These are phyloP conservation scores for Rynchops niger DNA, from an alignment of 2,113 vertebrate species.

Conservation along the genomic window DNA sequence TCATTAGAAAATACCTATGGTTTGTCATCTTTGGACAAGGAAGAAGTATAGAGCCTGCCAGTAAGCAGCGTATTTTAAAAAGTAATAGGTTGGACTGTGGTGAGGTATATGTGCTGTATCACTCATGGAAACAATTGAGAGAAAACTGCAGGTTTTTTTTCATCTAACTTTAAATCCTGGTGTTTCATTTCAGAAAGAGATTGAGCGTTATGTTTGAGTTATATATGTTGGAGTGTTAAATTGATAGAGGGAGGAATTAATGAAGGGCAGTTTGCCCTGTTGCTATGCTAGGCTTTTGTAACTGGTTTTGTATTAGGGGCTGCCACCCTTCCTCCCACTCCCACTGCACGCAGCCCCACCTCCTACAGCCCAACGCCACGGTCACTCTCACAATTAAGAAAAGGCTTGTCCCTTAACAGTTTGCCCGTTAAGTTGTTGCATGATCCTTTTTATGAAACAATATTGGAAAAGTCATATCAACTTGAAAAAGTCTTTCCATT, in stretches of 20 bases:
- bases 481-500: background rate
- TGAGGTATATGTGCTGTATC: background rate
- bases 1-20: background rate
- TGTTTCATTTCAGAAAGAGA: background rate
- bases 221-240: background rate
- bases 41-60: background rate
- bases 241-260: background rate
- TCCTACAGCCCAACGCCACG: fast-evolving
- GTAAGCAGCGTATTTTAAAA: background rate
- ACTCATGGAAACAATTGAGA: background rate
- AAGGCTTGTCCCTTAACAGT: background rate
- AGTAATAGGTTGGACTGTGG: background rate
- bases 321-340: background rate
- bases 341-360: fast-evolving
- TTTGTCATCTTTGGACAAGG: background rate
- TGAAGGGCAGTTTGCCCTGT: background rate
- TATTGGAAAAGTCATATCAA: background rate
- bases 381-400: background rate
- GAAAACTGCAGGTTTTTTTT: background rate
- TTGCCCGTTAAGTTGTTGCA: background rate
- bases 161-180: background rate
- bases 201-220: background rate
- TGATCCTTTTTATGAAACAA: background rate
- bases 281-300: background rate
- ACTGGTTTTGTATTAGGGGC: background rate